Evolutionary conservation across 2,797 vertebrate genomes (phyloP), one percentile per base, ranked within the genome.

Genomic region (Sebastes cheni): DNA sequence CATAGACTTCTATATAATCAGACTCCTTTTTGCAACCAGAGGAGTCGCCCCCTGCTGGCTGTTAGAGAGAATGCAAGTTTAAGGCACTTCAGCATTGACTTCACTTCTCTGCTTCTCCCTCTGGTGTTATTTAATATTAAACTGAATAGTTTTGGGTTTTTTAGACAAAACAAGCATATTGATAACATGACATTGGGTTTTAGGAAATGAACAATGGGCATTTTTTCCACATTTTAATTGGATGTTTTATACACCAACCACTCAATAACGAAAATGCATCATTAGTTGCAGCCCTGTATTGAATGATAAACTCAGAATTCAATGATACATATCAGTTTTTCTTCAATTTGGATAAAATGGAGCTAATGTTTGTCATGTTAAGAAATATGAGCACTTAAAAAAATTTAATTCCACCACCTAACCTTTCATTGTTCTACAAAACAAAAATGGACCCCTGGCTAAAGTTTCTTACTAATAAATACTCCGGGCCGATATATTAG

Each of bases 41-140:
- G 42, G 42, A 46, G 42, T 46, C 42, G 42, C 42, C 42, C 42
- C 16, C 42, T 46, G 42, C 42, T 46, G 42, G 42, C 6, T 46
- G 16, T 0, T 18, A 46, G 6, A 46, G 0, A 18, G 42, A 46
- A 18, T 46, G 6, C 16, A 46, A 0, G 16, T 46, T 46, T 46
- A 46, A 46, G 0, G 42, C 42, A 18, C 3, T 46, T 46, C 42
- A 46, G 42, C 42, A 0, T 2, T 46, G 42, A 2, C 16, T 46
- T 61, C n/a, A 10, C 6, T 60, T 16, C 36, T 39, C 36, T 39
- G 36, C 36, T 39, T 39, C 36, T 39, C 36, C 36, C 36, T 39
- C 13, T 39, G 36, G 13, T 39, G 36, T 39, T 14, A 39, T 39
- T 0, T 61, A 2, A 25, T 65, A 16, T 65, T 66, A 2, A 46